phyloP scores from a whole-genome alignment of 30 jellyfish, hydroid and myxozoan species.

The Hydractinia symbiolongicarpus region DNA sequence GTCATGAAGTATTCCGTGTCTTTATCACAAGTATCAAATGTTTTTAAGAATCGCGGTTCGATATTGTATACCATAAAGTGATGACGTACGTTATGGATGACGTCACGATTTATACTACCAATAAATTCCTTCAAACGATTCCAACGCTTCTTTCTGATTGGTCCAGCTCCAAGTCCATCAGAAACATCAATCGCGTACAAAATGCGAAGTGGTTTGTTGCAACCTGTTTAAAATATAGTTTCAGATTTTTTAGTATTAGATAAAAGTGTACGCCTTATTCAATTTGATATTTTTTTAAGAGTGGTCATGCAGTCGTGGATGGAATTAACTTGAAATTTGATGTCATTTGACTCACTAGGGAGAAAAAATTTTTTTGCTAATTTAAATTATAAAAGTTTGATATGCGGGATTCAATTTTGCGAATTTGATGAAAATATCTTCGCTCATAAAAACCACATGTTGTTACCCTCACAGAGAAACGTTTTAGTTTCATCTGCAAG shows the following conservation, averaged over 20 bases:
- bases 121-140: slow-evolving; percentile 73
- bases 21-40: slow-evolving; percentile 79
- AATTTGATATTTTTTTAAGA: too few species aligned
- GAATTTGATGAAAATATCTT: too few species aligned
- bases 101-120: slow-evolving; percentile 46
- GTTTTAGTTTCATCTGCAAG: too few species aligned
- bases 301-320: too few species aligned
- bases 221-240: slow-evolving; percentile 28
- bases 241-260: background rate
- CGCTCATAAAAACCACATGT: too few species aligned
- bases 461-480: too few species aligned
- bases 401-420: too few species aligned
- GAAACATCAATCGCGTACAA: slow-evolving; percentile 88
- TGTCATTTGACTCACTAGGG: too few species aligned
- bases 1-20: slow-evolving; percentile 81
- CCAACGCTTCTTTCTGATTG: slow-evolving; percentile 75
- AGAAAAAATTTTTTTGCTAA: too few species aligned
- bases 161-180: slow-evolving; percentile 93
- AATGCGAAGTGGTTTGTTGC: slow-evolving; percentile 76
- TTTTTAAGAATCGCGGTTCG: slow-evolving; percentile 73
- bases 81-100: slow-evolving; percentile 58
- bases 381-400: too few species aligned
- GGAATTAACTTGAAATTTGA: too few species aligned
- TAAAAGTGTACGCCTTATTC: background rate
- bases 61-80: slow-evolving; percentile 84